Base-by-base conservation (phyloP, 1,140 invertebrate genomes). In the Drosophila sulfurigaster region DNA sequence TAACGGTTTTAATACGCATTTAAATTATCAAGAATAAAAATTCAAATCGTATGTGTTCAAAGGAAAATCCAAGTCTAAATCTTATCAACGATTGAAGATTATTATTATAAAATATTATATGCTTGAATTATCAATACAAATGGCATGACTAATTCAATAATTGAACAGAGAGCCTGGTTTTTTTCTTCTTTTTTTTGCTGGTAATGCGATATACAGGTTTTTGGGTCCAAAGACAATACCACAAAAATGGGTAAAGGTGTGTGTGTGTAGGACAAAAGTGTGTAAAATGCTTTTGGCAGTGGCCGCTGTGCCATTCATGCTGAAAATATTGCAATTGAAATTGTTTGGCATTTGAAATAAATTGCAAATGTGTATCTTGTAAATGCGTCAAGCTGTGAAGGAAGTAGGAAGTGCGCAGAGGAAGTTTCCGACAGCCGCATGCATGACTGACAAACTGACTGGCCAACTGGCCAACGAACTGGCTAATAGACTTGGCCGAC, bases 281-380 rank as follows among this genome's bases (percentile, higher is more conserved):
- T 58, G 65, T 48, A 46, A 59, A 59, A 59, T 59, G 25, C 43
- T n/a, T 46, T 28, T 59, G 43, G 3, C 56, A 41, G 56, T 20
- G 38, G 75, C 71, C 25, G 77, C 80, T 88, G 85, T 48, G 81
- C 70, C 78, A 89, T 88, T 88, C 78, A 88, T 73, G 5, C 16
- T 2, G 32, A 75, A 71, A 71, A 25, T 57, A 74, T 79, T 70
- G 71, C 80, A 89, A 79, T 83, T 85, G 78, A 79, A 64, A 70
- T 78, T 67, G 81, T 62, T 57, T 76, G 86, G 81, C 78, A 89
- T 89, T 90, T 75, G 75, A 81, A 89, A 85, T 89, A 76, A 89
- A 89, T 89, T 89, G 85, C 85, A 69, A 89, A 89, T 89, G 78
- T 89, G 78, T 81, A 85, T 81, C 85, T 77, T 15, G 41, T 43